A percentile compares a stretch with the other conserved stretches of the same genome.
These are phyloP conservation scores for Lateolabrax maculatus DNA, from an alignment of 2,797 vertebrate species.

Conservation along the genomic window DNA sequence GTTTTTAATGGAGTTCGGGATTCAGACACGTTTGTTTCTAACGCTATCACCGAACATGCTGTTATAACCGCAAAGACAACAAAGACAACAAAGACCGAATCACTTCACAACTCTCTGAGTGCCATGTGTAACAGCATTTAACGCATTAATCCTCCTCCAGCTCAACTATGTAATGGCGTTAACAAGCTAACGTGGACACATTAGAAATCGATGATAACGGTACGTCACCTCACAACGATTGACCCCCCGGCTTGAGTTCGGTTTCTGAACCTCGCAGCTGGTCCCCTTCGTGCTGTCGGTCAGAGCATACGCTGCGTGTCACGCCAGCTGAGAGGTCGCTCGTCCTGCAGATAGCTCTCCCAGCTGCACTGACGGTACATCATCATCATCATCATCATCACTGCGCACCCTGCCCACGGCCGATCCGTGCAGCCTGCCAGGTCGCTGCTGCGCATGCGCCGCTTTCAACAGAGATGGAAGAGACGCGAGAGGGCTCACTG, in stretches of 20 bases:
- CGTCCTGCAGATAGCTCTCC: slow-evolving; percentile 12
- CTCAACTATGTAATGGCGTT: neutral
- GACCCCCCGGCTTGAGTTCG: neutral
- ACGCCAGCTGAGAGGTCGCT: neutral
- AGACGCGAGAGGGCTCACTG: no score
- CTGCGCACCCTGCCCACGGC: no score
- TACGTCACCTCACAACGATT: slow-evolving; percentile 57
- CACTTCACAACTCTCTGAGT: neutral
- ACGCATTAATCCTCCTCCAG: neutral
- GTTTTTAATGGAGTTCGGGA: neutral
- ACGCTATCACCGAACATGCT: neutral
- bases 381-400: no score
- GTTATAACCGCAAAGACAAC: neutral
- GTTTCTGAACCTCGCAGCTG: neutral
- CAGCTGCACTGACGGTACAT: neutral
- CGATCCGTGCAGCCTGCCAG: no score
- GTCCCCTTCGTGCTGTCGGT: neutral
- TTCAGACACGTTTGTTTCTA: neutral
- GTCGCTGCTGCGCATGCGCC: no score
- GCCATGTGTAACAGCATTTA: neutral
- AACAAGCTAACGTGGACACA: slow-evolving; percentile 7
- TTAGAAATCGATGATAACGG: slow-evolving; percentile 3
- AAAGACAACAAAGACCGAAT: neutral
- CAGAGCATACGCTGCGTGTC: slow-evolving; percentile 30
- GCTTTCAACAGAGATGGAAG: no score